These are phyloP conservation scores for Corvus hawaiiensis DNA, from an alignment of 2,113 vertebrate genomes.

Conservation along the genomic window DNA sequence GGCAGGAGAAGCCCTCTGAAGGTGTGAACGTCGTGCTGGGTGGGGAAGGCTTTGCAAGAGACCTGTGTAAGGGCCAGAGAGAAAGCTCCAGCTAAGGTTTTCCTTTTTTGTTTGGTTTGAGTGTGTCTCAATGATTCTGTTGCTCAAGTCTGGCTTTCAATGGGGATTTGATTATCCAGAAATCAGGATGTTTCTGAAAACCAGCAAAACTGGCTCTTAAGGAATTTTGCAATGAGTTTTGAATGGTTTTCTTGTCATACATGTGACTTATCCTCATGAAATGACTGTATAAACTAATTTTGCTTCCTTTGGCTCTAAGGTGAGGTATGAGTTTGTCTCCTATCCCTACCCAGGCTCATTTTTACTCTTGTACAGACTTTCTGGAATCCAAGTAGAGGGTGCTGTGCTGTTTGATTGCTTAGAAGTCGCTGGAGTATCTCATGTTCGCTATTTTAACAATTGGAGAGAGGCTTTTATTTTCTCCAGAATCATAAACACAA, in stretches of 20 bases:
- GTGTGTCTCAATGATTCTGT: not conserved
- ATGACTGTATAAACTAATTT: not conserved
- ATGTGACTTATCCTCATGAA: not conserved
- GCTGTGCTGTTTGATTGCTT: constrained; percentile 32
- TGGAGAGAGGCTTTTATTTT: constrained; percentile 56
- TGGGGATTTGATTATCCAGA: not conserved
- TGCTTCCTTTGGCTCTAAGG: not conserved
- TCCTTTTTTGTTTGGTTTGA: not conserved
- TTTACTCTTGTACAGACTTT: not conserved
- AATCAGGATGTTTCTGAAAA: not conserved
- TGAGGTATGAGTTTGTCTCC: not conserved
- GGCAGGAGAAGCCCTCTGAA: not conserved
- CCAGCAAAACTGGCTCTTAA: not conserved
- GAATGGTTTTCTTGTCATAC: not conserved
- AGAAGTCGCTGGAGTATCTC: constrained; percentile 49
- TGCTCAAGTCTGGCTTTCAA: not conserved
- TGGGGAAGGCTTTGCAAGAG: not conserved
- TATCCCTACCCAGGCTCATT: not conserved
- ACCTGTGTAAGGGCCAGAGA: not conserved
- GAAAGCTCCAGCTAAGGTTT: not conserved
- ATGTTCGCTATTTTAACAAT: constrained; percentile 56
- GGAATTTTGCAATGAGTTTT: not conserved
- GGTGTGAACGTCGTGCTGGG: fast-evolving
- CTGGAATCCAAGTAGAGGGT: not conserved
- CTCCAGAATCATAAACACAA: constrained; percentile 57